Base-by-base conservation (phyloP, 1,140 invertebrate species). In the Aricia agestis region DNA sequence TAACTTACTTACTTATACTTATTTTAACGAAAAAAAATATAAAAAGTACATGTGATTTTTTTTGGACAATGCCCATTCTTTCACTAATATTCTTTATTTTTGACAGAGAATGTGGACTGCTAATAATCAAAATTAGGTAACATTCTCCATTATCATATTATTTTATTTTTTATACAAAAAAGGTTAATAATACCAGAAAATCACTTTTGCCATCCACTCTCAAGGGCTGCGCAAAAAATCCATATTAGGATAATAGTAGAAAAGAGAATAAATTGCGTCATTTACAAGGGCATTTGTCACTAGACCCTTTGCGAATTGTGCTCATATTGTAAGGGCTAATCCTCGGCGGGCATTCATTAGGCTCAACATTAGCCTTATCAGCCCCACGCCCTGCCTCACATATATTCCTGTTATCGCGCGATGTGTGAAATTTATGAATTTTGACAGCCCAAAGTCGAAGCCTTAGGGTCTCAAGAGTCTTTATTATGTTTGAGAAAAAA, bases 241-340 rank as follows among this genome's bases (percentile, higher is more conserved):
- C 19, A 63, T 25, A 63, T 63, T 19, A 63, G 59, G 59, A 63
- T 18, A 63, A 63, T 63, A 63, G 59, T 19, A 63, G 58, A 19
- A 19, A 10, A 18, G 59, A 25, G 72, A 74, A 85, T 82, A 83
- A 83, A 87, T 84, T 79, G 68, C 19, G 75, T 81, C 78, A 81
- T 84, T 79, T 77, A 76, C 76, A 71, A 72, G 68, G 67, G 74
- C 77, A 87, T 89, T 89, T 86, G 85, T 89, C 84, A 89, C 76
- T 69, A 76, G 79, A 83, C 80, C 83, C 84, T 82, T 81, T 77
- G 74, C 76, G 80, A 86, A 87, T 86, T 86, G 82, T 87, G 78
- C 85, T 87, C 84, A 86, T 89, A 89, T 86, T 83, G 84, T 87
- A 89, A 82, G 83, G 84, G 82, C 85, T 89, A 86, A 89, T 89